Percentiles rank a stretch among this genome's conserved stretches.
Evolutionary conservation across 2,113 vertebrate species (phyloP).

Genomic region (Clupea harengus): DNA sequence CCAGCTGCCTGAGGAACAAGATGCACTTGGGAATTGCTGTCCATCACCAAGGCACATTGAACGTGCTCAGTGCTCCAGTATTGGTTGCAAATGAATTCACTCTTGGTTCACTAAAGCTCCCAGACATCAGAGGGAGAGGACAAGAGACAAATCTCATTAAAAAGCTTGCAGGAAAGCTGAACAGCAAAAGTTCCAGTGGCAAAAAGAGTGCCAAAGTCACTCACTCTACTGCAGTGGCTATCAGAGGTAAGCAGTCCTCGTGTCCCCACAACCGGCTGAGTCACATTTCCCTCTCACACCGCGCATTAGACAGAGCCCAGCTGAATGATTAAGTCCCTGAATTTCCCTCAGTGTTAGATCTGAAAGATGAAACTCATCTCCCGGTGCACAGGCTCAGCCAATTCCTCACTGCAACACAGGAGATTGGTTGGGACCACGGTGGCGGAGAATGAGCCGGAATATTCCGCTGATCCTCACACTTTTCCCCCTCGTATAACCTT

Average conservation of each 20-base stretch:
- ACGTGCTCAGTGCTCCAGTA: neutral
- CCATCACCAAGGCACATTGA: neutral
- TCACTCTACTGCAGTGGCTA: neutral
- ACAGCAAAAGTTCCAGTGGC: neutral
- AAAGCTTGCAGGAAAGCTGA: neutral
- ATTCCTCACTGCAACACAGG: neutral
- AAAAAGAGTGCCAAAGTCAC: neutral
- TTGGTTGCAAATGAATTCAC: neutral
- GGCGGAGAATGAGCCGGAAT: neutral
- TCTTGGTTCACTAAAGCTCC: neutral
- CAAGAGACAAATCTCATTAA: neutral
- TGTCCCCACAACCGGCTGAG: neutral
- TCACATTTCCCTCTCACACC: neutral
- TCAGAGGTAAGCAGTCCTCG: neutral
- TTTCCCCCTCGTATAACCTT: neutral
- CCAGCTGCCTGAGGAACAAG: neutral
- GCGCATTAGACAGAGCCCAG: neutral
- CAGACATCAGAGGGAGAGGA: neutral
- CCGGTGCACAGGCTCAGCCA: neutral
- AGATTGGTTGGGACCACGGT: neutral
- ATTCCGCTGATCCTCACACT: conserved; percentile 17
- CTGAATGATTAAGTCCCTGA: neutral
- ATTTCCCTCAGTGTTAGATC: neutral
- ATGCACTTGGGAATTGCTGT: neutral
- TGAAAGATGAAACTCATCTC: neutral